Percentiles rank a stretch among this genome's conserved stretches.
Evolutionary conservation across 2,113 vertebrate species (phyloP).

Genomic region (Scatophagus argus): DNA sequence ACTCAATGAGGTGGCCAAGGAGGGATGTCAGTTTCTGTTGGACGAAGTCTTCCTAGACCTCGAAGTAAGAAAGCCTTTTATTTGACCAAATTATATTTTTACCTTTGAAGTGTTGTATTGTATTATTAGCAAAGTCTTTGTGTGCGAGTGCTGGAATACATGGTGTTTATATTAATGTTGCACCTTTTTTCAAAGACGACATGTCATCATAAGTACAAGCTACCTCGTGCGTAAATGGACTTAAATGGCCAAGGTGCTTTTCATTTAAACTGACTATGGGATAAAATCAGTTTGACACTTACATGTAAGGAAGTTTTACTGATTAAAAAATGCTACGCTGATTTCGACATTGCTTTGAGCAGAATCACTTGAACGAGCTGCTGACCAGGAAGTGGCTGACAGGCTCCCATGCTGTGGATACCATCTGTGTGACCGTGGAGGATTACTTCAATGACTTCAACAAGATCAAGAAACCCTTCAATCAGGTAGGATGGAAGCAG

Average conservation of each 20-base stretch:
- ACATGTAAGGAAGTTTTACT: background rate
- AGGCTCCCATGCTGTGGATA: constrained; percentile 94
- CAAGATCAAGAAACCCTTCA: constrained; percentile 96
- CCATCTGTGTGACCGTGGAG: constrained; percentile 97
- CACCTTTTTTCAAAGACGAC: background rate
- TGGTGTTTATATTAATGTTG: background rate
- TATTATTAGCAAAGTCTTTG: background rate
- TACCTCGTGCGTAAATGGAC: background rate
- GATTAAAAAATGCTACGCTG: background rate
- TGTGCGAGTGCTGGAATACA: too few species aligned
- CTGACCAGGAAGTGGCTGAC: constrained; percentile 95
- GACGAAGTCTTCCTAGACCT: constrained; percentile 98
- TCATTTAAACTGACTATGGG: background rate
- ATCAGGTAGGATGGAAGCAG: constrained; percentile 85
- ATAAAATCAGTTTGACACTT: background rate
- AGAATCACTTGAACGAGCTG: constrained; percentile 94
- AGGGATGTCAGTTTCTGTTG: constrained; percentile 92
- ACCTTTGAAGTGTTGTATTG: background rate
- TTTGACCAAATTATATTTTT: background rate
- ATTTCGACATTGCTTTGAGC: background rate
- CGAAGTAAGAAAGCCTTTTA: constrained; percentile 84
- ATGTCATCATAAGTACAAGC: background rate
- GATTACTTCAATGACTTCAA: constrained; percentile 99
- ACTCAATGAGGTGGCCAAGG: constrained; percentile 91
- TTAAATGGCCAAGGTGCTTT: background rate